Conservation (phyloP, 64 coral and sea anemone genomes). For the Acropora tenuis region DNA sequence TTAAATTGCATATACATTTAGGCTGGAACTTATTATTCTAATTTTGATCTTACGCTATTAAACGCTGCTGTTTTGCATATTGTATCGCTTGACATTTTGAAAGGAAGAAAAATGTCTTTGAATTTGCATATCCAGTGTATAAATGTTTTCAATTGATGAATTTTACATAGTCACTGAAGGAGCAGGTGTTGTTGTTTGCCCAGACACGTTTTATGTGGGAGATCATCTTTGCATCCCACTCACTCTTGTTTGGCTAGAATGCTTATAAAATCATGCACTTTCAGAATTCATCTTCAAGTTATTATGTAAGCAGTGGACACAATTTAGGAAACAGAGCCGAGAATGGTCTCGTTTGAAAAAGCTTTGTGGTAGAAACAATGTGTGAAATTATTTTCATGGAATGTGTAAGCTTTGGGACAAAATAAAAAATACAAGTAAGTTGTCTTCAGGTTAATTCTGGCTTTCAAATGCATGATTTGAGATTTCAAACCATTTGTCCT, state of each 20-base stretch:
- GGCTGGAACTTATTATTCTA: neutral
- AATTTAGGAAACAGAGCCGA: neutral
- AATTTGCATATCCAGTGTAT: neutral
- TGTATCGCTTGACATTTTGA: neutral
- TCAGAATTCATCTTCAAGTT: neutral
- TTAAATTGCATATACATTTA: too few species aligned
- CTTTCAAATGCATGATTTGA: neutral
- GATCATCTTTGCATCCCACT: neutral
- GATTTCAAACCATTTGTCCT: constrained; percentile 5
- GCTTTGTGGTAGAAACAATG: neutral
- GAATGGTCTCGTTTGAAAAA: neutral
- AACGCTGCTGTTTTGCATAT: constrained; percentile 11
- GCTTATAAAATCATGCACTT: too few species aligned
- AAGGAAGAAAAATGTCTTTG: neutral
- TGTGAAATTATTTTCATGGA: neutral
- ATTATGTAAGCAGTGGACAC: neutral
- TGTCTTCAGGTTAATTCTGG: neutral
- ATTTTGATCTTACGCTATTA: neutral
- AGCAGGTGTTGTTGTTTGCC: too few species aligned
- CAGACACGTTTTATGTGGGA: too few species aligned
- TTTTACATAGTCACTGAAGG: too few species aligned
- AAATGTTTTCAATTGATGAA: too few species aligned
- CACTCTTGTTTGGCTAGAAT: too few species aligned
- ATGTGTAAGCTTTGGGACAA: constrained; percentile 34
- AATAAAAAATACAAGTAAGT: constrained; percentile 22